Percentiles rank a stretch among this genome's conserved stretches.
These are phyloP conservation scores for Clarias platycephalus DNA, from an alignment of 2,797 vertebrate genomes.

Conservation along the genomic window DNA sequence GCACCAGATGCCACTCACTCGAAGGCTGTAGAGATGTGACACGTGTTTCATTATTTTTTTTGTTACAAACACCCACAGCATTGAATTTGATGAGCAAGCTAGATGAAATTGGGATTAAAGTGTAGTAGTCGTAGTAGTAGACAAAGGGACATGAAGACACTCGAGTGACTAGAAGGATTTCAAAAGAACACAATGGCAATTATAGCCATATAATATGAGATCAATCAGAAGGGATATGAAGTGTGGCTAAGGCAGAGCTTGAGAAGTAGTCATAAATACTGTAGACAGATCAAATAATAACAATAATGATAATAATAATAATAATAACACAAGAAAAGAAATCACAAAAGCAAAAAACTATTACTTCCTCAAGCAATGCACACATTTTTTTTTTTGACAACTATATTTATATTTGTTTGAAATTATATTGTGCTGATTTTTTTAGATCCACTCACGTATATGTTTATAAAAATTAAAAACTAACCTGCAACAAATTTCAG, in stretches of 20 bases:
- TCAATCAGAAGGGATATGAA: not conserved
- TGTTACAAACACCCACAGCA: conserved; percentile 9
- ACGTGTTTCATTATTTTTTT: not conserved
- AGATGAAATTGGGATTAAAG: not conserved
- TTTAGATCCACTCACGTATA: no score
- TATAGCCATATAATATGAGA: not conserved
- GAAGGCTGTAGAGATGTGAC: not conserved
- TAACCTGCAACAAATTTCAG: not conserved
- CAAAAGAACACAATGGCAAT: not conserved
- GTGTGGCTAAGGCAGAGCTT: not conserved
- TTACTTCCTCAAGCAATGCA: not conserved
- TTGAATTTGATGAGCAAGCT: conserved; percentile 1
- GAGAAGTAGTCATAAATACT: not conserved
- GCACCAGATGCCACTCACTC: not conserved
- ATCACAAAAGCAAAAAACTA: not conserved
- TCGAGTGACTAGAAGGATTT: not conserved
- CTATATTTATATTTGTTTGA: not conserved
- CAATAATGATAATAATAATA: not conserved
- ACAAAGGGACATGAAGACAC: not conserved
- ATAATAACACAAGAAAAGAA: not conserved
- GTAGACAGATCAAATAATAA: not conserved
- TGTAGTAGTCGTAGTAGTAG: not conserved
- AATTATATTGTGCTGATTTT: not conserved
- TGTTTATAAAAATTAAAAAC: not conserved
- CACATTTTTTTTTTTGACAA: not conserved